Percentiles rank a stretch among this genome's conserved stretches.
Conservation (phyloP, 2,113 vertebrate genomes). For the Corvus cornix region DNA sequence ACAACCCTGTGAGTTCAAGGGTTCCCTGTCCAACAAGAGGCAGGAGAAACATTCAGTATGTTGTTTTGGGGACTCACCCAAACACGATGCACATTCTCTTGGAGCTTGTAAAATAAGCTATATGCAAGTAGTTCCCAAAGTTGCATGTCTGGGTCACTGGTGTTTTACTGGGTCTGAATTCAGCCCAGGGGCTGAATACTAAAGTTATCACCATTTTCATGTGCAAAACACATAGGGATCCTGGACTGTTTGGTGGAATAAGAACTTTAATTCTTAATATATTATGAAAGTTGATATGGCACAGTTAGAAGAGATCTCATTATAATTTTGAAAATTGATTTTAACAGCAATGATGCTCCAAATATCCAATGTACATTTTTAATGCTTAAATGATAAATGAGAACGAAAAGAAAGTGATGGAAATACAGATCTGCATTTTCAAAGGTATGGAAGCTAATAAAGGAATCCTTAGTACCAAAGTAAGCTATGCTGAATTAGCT, state of each 20-base stretch:
- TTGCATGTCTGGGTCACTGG: not conserved
- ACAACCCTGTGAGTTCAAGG: not conserved
- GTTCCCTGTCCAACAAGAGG: not conserved
- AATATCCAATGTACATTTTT: not conserved
- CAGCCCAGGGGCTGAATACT: not conserved
- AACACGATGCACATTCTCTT: fast-evolving
- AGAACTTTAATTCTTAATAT: not conserved
- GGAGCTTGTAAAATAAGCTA: not conserved
- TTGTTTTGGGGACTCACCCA: not conserved
- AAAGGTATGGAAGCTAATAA: not conserved
- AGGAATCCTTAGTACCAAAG: not conserved
- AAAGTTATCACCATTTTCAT: not conserved
- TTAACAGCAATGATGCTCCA: not conserved
- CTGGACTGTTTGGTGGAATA: not conserved
- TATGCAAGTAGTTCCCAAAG: not conserved
- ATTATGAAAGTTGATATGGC: not conserved
- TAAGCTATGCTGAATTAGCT: not conserved
- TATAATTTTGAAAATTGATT: not conserved
- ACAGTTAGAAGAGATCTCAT: not conserved
- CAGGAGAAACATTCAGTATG: not conserved
- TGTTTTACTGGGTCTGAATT: not conserved
- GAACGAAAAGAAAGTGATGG: not conserved
- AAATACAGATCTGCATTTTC: not conserved
- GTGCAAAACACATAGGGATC: not conserved
- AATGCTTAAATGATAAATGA: not conserved